Conservation (phyloP, 2,797 vertebrate genomes). For the Coregonus sp. region DNA sequence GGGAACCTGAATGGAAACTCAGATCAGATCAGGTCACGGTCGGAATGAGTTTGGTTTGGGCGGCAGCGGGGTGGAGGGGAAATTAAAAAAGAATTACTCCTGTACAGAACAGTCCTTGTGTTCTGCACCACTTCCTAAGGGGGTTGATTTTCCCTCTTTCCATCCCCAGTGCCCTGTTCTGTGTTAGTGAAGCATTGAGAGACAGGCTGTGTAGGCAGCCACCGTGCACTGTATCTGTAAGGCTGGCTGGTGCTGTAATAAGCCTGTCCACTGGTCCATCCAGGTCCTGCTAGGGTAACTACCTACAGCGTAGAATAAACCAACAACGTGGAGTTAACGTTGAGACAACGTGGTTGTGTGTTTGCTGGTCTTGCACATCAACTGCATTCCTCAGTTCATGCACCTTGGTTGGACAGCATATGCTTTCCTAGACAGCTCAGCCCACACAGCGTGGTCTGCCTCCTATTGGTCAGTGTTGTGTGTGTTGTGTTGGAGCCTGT, state of each 20-base stretch:
- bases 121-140: constrained; percentile 45
- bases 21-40: not conserved
- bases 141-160: constrained; percentile 28
- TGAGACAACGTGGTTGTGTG: no score
- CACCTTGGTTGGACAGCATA: no score
- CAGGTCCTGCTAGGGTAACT: not conserved
- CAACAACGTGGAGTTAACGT: no score
- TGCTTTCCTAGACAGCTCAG: no score
- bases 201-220: not conserved
- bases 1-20: not conserved
- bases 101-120: constrained; percentile 52
- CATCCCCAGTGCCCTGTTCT: constrained; percentile 38
- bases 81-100: not conserved
- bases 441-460: not conserved
- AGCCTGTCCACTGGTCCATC: not conserved
- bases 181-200: constrained; percentile 47
- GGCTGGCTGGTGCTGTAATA: not conserved
- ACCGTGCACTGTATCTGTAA: not conserved
- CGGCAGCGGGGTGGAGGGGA: not conserved
- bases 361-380: no score
- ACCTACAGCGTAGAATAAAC: not conserved
- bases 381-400: no score
- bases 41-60: not conserved
- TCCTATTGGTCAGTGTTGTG: not conserved
- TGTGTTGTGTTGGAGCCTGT: not conserved